Conservation (phyloP, 1,140 invertebrate genomes). For the Planococcus citri region DNA sequence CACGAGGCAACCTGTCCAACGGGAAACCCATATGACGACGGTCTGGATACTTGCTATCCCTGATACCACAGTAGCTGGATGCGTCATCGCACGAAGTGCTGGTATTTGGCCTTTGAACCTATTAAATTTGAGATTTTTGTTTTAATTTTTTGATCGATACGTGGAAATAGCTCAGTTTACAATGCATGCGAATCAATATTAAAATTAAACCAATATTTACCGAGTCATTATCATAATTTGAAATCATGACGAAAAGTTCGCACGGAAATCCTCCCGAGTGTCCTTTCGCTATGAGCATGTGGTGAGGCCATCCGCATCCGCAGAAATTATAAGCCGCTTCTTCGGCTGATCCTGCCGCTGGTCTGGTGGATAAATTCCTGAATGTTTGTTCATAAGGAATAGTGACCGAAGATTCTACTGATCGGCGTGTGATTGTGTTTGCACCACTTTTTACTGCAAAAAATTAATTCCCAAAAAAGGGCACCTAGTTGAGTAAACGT, state of each 20-base stretch:
- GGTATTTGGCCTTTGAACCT: not conserved
- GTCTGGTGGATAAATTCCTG: constrained; percentile 38
- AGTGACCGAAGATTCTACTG: constrained; percentile 45
- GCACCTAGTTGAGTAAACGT: no score
- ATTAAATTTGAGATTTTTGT: not conserved
- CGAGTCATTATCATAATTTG: constrained; percentile 55
- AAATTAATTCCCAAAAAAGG: not conserved
- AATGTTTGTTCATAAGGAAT: constrained; percentile 52
- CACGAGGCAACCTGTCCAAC: constrained; percentile 50
- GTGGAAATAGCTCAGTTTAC: no score
- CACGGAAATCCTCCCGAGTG: constrained; percentile 48
- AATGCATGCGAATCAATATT: no score
- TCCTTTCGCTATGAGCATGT: constrained; percentile 68
- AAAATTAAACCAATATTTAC: constrained; percentile 35
- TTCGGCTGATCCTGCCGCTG: constrained; percentile 28
- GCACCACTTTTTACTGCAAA: constrained; percentile 40
- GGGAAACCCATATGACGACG: constrained; percentile 59
- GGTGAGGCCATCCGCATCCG: constrained; percentile 77
- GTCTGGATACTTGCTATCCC: constrained; percentile 60
- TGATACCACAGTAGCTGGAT: constrained; percentile 57
- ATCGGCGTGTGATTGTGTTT: constrained; percentile 42
- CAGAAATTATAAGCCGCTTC: constrained; percentile 51
- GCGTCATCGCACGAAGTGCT: constrained; percentile 43
- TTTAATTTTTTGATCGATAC: no score
- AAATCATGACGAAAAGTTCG: constrained; percentile 67